Conservation (phyloP, 2,888 invertebrate species). For the Tryphoninae sp. region DNA sequence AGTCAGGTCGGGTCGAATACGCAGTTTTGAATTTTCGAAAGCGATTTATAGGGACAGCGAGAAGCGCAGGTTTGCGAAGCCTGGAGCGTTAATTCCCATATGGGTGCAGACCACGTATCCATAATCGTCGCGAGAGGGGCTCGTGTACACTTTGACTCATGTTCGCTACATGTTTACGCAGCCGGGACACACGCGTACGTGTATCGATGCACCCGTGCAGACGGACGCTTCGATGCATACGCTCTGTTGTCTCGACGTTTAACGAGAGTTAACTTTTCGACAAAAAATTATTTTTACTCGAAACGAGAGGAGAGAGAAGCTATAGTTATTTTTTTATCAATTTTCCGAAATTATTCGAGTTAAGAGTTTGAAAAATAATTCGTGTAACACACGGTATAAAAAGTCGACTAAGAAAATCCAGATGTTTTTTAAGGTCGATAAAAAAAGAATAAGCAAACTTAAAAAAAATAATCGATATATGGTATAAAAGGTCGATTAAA, state of each 20-base stretch:
- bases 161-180: constrained; percentile 43
- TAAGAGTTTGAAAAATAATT: not conserved
- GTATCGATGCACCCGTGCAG: constrained; percentile 16
- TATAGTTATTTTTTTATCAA: not conserved
- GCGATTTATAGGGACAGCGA: not conserved
- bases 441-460: too few species aligned
- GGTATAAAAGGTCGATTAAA: too few species aligned
- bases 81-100: constrained; percentile 11
- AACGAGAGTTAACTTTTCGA: constrained; percentile 22
- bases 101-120: constrained; percentile 13
- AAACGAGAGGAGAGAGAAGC: not conserved
- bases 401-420: too few species aligned
- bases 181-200: constrained; percentile 35
- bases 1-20: not conserved
- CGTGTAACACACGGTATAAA: not conserved
- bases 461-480: too few species aligned
- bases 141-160: constrained; percentile 54
- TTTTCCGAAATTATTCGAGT: not conserved
- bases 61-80: not conserved
- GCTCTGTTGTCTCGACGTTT: not conserved
- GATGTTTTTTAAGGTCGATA: too few species aligned
- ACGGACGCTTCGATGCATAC: not conserved
- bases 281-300: constrained; percentile 12
- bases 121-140: constrained; percentile 19
- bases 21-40: not conserved